A percentile compares a stretch with the other conserved stretches of the same genome.
Evolutionary conservation across 92 coral and sea anemone genomes (phyloP).

Genomic region (Porites divaricata): DNA sequence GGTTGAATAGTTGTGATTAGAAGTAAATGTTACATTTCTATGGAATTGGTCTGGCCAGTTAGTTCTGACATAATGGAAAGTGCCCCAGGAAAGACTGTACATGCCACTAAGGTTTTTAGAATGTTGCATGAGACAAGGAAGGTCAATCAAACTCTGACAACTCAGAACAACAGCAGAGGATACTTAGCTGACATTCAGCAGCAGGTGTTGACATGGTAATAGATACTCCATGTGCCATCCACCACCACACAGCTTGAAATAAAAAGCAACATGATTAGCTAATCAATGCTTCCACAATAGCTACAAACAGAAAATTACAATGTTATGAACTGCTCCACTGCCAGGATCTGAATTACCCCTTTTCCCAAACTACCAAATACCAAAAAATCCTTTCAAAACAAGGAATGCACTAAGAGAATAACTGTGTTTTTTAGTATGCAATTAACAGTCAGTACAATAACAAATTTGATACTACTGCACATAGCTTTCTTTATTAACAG

Average conservation of each 20-base stretch:
- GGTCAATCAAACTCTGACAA: background rate
- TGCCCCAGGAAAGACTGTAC: too few relatives aligned
- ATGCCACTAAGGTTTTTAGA: background rate
- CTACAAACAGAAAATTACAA: background rate
- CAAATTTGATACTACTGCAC: background rate
- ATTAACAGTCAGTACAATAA: background rate
- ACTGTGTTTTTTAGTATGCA: background rate
- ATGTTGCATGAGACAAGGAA: background rate
- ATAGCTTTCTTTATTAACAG: background rate
- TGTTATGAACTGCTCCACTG: too few relatives aligned
- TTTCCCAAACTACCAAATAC: background rate
- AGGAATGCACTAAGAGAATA: too few relatives aligned
- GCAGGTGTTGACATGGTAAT: conserved; percentile 53
- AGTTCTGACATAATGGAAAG: too few relatives aligned
- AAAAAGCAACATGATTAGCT: conserved; percentile 56
- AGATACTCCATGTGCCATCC: conserved; percentile 55
- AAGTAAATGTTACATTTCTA: too few relatives aligned
- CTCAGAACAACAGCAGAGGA: conserved; percentile 34
- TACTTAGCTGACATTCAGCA: conserved; percentile 43
- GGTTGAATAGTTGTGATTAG: too few relatives aligned
- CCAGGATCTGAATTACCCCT: too few relatives aligned
- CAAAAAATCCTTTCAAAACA: background rate
- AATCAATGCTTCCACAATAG: background rate
- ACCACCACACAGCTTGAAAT: conserved; percentile 50
- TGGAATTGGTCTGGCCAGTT: too few relatives aligned